These are phyloP conservation scores for Heteromurus nitidus DNA, from an alignment of 2,888 invertebrate species.

Conservation along the genomic window DNA sequence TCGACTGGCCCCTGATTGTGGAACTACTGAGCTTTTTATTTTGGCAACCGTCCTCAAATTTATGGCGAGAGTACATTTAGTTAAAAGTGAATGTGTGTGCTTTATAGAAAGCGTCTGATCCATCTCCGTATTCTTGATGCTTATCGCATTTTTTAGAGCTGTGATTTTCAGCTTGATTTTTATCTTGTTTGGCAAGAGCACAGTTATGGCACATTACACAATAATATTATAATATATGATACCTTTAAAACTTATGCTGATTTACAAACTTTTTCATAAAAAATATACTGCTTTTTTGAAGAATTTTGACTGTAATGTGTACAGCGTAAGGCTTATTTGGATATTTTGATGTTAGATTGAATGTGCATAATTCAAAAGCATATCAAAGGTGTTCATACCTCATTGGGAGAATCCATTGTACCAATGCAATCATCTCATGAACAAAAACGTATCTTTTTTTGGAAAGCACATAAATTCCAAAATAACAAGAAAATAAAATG, in stretches of 20 bases:
- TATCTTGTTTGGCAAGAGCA: conserved; percentile 33
- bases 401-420: too few species aligned
- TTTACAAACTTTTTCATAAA: too few species aligned
- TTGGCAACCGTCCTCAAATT: conserved; percentile 13
- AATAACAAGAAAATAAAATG: conserved; percentile 18
- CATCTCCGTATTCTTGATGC: conserved; percentile 29
- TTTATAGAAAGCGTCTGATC: too few species aligned
- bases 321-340: too few species aligned
- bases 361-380: too few species aligned
- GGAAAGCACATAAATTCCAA: conserved; percentile 12
- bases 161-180: conserved; percentile 42
- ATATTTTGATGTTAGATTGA: too few species aligned
- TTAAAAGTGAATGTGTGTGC: conserved; percentile 16
- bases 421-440: too few species aligned
- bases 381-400: too few species aligned
- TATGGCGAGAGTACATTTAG: conserved; percentile 10
- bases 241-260: too few species aligned
- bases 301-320: too few species aligned
- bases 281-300: too few species aligned
- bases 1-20: conserved; percentile 31
- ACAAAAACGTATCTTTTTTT: background rate
- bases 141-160: conserved; percentile 35
- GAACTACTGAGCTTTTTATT: conserved; percentile 29
- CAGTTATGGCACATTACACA: conserved; percentile 25
- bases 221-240: too few species aligned